These are phyloP conservation scores for Pollachius pollachius DNA, from an alignment of 2,113 vertebrate species.

Conservation along the genomic window DNA sequence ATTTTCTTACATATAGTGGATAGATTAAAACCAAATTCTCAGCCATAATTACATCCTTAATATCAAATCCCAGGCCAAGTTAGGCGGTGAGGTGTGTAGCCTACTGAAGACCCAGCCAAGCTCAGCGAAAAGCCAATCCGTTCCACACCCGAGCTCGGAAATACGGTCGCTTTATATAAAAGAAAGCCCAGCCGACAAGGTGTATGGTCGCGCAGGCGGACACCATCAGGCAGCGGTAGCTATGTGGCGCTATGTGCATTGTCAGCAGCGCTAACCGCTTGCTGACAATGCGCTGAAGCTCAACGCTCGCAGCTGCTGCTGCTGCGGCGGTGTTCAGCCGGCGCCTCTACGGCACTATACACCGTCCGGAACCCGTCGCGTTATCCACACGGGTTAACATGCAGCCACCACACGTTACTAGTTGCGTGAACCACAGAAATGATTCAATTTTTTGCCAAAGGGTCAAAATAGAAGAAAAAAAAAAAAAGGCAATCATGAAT, in stretches of 20 bases:
- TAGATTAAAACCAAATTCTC: no score
- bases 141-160: not conserved
- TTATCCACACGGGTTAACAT: not conserved
- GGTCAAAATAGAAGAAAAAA: not conserved
- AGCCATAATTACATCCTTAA: no score
- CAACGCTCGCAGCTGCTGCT: conserved; percentile 41
- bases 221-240: conserved; percentile 25
- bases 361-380: not conserved
- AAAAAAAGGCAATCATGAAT: no score
- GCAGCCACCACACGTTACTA: not conserved
- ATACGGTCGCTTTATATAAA: not conserved
- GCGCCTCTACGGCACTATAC: conserved; percentile 18
- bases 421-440: not conserved
- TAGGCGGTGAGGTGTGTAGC: no score
- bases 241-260: conserved; percentile 53
- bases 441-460: no score
- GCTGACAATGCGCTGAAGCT: conserved; percentile 55
- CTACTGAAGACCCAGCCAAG: no score
- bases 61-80: no score
- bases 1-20: no score
- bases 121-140: no score
- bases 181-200: conserved; percentile 30
- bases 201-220: conserved; percentile 31
- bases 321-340: conserved; percentile 33
- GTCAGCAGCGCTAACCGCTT: conserved; percentile 62